These are phyloP conservation scores for Selenia dentaria DNA, from an alignment of 2,888 invertebrate genomes.

Conservation along the genomic window DNA sequence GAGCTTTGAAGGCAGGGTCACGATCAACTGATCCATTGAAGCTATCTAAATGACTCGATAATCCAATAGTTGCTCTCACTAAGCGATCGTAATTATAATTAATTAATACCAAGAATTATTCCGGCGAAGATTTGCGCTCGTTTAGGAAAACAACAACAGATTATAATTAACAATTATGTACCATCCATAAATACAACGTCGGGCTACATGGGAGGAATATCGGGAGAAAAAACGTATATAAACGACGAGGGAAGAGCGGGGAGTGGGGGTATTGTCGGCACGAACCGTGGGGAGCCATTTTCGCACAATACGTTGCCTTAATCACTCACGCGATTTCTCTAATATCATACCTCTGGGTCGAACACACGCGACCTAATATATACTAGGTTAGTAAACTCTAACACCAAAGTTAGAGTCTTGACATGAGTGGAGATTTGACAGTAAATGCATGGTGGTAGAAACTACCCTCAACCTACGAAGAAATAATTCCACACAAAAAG, in stretches of 20 bases:
- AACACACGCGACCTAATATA: slow-evolving; percentile 19
- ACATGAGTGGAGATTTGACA: too few relatives aligned
- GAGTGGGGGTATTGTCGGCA: slow-evolving; percentile 43
- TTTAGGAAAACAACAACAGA: slow-evolving; percentile 21
- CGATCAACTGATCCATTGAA: too few relatives aligned
- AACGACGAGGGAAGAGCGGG: slow-evolving; percentile 27
- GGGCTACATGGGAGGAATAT: slow-evolving; percentile 13
- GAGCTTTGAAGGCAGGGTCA: too few relatives aligned
- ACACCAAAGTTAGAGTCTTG: too few relatives aligned
- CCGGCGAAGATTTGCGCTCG: slow-evolving; percentile 3
- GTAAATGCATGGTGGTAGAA: too few relatives aligned
- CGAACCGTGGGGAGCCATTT: slow-evolving; percentile 46
- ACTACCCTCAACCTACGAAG: too few relatives aligned
- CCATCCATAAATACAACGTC: slow-evolving; percentile 19
- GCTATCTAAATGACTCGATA: too few relatives aligned
- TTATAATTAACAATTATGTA: slow-evolving; percentile 26
- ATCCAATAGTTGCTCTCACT: too few relatives aligned
- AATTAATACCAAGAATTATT: slow-evolving; percentile 16
- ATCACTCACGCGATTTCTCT: slow-evolving; percentile 65
- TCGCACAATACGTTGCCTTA: slow-evolving; percentile 58
- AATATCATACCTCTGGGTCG: slow-evolving; percentile 49
- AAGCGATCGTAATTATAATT: slow-evolving; percentile 4
- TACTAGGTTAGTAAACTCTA: not conserved
- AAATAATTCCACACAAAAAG: too few relatives aligned
- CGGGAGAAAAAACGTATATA: slow-evolving; percentile 26